Conservation (phyloP, 1,140 invertebrate species). For the Drosophila erecta region DNA sequence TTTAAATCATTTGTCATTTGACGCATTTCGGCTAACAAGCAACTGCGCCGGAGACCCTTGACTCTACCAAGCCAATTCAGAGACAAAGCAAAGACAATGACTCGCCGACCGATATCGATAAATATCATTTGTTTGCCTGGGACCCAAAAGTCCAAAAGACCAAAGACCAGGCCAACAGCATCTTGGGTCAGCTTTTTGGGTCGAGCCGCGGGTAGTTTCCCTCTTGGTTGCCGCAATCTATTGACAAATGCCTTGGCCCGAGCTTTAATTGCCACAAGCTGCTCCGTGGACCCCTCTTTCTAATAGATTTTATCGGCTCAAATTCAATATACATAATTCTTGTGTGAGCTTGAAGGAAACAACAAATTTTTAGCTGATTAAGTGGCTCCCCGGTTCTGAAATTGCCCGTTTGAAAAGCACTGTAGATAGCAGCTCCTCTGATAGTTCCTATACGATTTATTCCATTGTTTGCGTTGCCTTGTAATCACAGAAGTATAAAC, state of each 20-base stretch:
- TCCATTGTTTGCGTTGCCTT: slow-evolving; percentile 23
- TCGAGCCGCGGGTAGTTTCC: slow-evolving; percentile 31
- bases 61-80: slow-evolving; percentile 3
- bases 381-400: slow-evolving; percentile 15
- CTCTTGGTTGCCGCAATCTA: slow-evolving; percentile 37
- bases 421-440: slow-evolving; percentile 30
- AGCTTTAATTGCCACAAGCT: slow-evolving; percentile 60
- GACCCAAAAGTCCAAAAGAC: neutral
- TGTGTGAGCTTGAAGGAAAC: slow-evolving; percentile 26
- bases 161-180: slow-evolving; percentile 16
- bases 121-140: slow-evolving; percentile 62
- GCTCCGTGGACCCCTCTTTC: slow-evolving; percentile 1
- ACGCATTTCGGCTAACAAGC: slow-evolving; percentile 78
- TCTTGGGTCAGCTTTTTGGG: slow-evolving; percentile 60
- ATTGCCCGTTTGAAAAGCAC: slow-evolving; percentile 2
- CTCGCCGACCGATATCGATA: slow-evolving; percentile 47
- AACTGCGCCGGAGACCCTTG: slow-evolving; percentile 40
- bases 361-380: slow-evolving; percentile 47
- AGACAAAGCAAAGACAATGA: slow-evolving; percentile 57
- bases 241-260: slow-evolving; percentile 63
- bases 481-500: slow-evolving; percentile 24
- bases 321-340: slow-evolving; percentile 64
- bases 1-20: slow-evolving; percentile 80
- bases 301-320: slow-evolving; percentile 46
- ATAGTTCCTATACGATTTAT: slow-evolving; percentile 56